phyloP scores from a whole-genome alignment of 1,140 invertebrate species.

The Conopomorpha cramerella region DNA sequence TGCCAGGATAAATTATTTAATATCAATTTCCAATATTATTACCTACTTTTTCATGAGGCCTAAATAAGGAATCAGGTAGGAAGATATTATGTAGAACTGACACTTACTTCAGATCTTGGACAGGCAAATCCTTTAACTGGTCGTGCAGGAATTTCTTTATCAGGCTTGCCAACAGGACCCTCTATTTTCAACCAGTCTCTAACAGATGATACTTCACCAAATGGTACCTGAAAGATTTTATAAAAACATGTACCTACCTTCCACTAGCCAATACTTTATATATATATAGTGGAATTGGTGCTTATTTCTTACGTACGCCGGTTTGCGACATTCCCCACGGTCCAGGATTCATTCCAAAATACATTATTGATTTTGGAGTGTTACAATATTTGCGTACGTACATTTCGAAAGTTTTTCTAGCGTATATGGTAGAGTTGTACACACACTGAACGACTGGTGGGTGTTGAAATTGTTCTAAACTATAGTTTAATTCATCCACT shows the following conservation, averaged over 20 bases:
- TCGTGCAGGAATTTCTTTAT: conserved; percentile 70
- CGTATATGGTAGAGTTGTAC: conserved; percentile 88
- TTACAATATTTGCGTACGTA: conserved; percentile 65
- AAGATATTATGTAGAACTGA: no score
- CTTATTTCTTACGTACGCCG: conserved; percentile 80
- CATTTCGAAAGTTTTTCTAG: conserved; percentile 69
- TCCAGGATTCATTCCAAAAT: conserved; percentile 93
- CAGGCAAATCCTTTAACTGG: conserved; percentile 78
- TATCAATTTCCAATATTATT: no score
- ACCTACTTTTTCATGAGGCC: no score
- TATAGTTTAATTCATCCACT: conserved; percentile 23
- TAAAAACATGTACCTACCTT: no score
- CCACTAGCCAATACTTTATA: conserved; percentile 5
- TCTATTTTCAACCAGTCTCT: conserved; percentile 77
- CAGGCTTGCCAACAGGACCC: conserved; percentile 74
- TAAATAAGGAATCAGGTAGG: no score
- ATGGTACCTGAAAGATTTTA: conserved; percentile 71
- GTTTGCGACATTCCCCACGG: conserved; percentile 95
- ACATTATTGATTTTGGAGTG: conserved; percentile 72
- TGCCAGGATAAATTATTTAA: no score
- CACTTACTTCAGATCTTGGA: conserved; percentile 72
- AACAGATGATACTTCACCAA: conserved; percentile 84
- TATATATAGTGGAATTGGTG: no score
- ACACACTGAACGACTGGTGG: conserved; percentile 42
- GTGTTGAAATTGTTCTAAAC: conserved; percentile 16